Base-by-base conservation (phyloP, 1,140 invertebrate genomes). In the Mya arenaria region DNA sequence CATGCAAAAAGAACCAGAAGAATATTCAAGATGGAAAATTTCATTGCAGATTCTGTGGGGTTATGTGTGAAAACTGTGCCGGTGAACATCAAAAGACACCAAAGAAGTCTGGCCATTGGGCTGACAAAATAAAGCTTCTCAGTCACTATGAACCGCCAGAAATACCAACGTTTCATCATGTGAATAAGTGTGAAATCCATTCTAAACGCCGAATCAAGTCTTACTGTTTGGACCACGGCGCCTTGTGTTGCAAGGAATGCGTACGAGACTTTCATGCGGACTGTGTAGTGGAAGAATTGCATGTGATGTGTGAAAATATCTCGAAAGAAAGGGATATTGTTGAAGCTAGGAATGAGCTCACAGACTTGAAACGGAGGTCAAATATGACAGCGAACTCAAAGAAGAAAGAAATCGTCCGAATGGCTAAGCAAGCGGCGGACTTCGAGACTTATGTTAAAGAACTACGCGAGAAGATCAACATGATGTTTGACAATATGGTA, bases 31-130 rank as follows among this genome's bases (percentile, higher is more conserved):
- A 66, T 6, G 75, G 63, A 15, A 25, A 65, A 4, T 79, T 28
- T 34, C 75, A 79, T 28, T 79, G 75, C 58, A 63, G 55, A 34
- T 68, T 37, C 37, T 79, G 75, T 56, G 75, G 75, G 4, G 75
- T 66, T 8, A 68, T 79, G 75, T 79, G 75, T 28, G 75, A 79
- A 34, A 79, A 79, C 23, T 79, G 75, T 79, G 36, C 75, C 4
- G n/a, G 23, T 34, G 44, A 68, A 36, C 75, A 79, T 34, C 63
- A 66, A 34, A 79, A 79, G 41, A 58, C 48, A 23, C 75, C 75
- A 10, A 68, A 68, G 41, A 41, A 66, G 37, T 37, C 39, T 15
- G 63, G 75, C 25, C 75, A 79, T 62, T 79, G 63, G 62, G 75
- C 75, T 10, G 23, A 55, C 30, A 68, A 68, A 58, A 79, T 79